Evolutionary conservation across 2,888 invertebrate species (phyloP).

Genomic region (Pandemis corylana): DNA sequence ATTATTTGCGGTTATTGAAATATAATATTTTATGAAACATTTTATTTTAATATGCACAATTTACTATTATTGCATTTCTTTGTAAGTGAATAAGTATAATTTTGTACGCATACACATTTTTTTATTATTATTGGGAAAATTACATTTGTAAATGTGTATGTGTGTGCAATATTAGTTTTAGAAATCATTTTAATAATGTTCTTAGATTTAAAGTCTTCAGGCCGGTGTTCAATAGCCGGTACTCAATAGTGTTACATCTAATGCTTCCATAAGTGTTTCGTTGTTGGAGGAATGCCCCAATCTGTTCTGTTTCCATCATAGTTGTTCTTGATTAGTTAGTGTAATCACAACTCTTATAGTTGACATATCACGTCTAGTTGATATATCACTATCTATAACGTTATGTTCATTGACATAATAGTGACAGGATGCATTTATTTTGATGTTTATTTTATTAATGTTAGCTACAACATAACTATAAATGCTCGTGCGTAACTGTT

Average conservation of each 20-base stretch:
- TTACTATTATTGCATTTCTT: constrained; percentile 79
- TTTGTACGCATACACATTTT: constrained; percentile 83
- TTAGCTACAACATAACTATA: constrained; percentile 79
- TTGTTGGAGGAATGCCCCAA: constrained; percentile 65
- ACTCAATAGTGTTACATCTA: constrained; percentile 50
- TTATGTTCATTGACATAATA: constrained; percentile 81
- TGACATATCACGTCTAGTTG: constrained; percentile 71
- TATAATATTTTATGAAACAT: constrained; percentile 82
- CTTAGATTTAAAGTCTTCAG: constrained; percentile 66
- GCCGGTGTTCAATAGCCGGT: constrained; percentile 48
- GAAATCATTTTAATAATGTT: constrained; percentile 71
- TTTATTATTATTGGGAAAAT: constrained; percentile 62
- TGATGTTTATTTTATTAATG: constrained; percentile 82
- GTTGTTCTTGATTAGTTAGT: constrained; percentile 77
- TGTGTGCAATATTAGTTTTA: constrained; percentile 85
- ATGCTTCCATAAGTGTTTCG: constrained; percentile 76
- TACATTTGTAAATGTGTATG: constrained; percentile 81
- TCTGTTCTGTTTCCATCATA: constrained; percentile 62
- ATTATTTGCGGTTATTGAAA: constrained; percentile 78
- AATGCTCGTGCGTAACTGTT: constrained; percentile 80
- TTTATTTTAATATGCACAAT: constrained; percentile 83
- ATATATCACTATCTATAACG: constrained; percentile 72
- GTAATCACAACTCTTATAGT: constrained; percentile 78
- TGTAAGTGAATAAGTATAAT: constrained; percentile 71
- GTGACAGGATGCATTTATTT: constrained; percentile 85